These are phyloP conservation scores for Upupa epops DNA, from an alignment of 2,113 vertebrate species.

Conservation along the genomic window DNA sequence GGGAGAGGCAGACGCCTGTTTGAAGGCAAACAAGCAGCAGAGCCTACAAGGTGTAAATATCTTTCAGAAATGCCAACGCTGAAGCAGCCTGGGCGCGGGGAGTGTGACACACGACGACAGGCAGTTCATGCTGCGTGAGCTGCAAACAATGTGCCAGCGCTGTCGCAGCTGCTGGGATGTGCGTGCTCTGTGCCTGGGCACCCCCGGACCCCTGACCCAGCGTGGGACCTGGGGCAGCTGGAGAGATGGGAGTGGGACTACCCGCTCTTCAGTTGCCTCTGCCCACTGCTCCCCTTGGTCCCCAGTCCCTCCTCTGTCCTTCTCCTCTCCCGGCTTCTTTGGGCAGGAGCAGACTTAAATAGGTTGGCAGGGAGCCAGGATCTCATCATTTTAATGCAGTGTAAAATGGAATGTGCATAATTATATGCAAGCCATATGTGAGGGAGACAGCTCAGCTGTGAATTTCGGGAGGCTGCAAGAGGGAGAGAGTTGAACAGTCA, in stretches of 20 bases:
- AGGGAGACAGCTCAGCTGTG: constrained; percentile 85
- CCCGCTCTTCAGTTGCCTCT: neutral
- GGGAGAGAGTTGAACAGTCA: constrained; percentile 76
- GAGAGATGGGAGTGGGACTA: accelerated
- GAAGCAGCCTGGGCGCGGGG: neutral
- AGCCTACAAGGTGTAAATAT: constrained; percentile 24
- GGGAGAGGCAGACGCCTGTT: constrained; percentile 25
- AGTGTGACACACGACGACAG: constrained; percentile 24
- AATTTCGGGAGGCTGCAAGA: constrained; percentile 75
- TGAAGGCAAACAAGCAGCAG: constrained; percentile 22
- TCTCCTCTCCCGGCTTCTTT: constrained; percentile 78
- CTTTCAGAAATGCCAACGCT: constrained; percentile 23
- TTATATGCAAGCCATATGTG: constrained; percentile 89
- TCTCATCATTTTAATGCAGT: constrained; percentile 89
- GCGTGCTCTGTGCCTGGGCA: neutral
- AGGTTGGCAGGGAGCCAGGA: constrained; percentile 89
- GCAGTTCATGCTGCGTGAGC: neutral
- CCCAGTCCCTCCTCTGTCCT: constrained; percentile 45
- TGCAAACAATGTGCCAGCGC: neutral
- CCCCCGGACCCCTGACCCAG: neutral
- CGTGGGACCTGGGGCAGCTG: neutral
- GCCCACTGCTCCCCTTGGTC: neutral
- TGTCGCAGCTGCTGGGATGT: neutral
- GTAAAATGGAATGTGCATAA: constrained; percentile 94
- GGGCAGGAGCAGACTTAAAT: constrained; percentile 85